phyloP scores from a whole-genome alignment of 2,113 vertebrate species.

The Colaptes auratus region DNA sequence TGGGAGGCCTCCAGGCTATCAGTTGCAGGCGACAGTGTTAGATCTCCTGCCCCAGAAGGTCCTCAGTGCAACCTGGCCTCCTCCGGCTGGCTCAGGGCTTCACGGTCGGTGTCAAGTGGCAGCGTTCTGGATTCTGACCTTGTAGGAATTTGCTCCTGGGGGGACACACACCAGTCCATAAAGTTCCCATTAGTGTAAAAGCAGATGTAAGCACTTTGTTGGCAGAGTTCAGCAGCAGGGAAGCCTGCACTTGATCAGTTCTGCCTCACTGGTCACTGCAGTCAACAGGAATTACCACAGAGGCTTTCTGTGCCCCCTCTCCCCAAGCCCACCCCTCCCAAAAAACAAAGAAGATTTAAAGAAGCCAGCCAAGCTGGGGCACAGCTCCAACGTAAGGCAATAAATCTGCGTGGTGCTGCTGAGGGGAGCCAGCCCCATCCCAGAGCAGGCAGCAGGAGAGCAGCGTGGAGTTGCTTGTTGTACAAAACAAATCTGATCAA shows the following conservation, averaged over 20 bases:
- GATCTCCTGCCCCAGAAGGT: constrained; percentile 32
- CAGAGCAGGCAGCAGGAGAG: neutral
- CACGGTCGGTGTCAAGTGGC: constrained; percentile 39
- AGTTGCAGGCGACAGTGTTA: neutral
- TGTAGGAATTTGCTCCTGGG: constrained; percentile 45
- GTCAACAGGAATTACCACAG: constrained; percentile 61
- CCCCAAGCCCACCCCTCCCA: neutral
- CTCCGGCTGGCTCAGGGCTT: neutral
- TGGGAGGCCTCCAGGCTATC: neutral
- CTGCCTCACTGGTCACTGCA: constrained; percentile 64
- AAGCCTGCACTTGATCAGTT: constrained; percentile 72
- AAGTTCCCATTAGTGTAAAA: constrained; percentile 64
- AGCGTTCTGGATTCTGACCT: constrained; percentile 59
- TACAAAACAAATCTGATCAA: neutral
- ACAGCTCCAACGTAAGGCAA: neutral
- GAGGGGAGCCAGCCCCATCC: neutral
- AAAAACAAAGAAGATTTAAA: constrained; percentile 19
- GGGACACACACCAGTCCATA: constrained; percentile 14
- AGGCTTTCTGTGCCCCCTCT: constrained; percentile 35
- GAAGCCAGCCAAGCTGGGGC: constrained; percentile 34
- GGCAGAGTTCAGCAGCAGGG: constrained; percentile 58
- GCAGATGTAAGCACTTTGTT: constrained; percentile 69
- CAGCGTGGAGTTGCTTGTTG: neutral
- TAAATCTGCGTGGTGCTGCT: neutral
- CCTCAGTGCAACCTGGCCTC: neutral